These are phyloP conservation scores for Sander lucioperca DNA, from an alignment of 2,113 vertebrate genomes.

Conservation along the genomic window DNA sequence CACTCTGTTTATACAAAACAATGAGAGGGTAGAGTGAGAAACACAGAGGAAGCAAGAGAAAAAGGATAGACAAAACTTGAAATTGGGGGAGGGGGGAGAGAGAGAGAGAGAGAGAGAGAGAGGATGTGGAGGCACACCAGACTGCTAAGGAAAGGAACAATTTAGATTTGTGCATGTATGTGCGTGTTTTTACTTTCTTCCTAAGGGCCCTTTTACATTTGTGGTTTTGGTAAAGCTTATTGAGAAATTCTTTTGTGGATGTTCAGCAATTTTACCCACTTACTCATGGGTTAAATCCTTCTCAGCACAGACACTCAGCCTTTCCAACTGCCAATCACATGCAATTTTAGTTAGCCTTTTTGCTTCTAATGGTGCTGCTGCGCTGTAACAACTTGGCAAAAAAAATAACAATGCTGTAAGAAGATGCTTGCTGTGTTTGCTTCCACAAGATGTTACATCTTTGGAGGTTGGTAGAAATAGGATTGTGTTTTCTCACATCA, in stretches of 20 bases:
- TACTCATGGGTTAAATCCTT: constrained; percentile 26
- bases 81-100: too few species aligned
- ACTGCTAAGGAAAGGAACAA: constrained; percentile 4
- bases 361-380: constrained; percentile 9
- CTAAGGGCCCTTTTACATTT: constrained; percentile 13
- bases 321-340: constrained; percentile 6
- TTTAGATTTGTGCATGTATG: background rate
- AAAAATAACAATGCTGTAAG: background rate
- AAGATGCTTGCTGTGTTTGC: background rate
- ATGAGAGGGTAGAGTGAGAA: constrained; percentile 38
- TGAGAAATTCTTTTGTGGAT: background rate
- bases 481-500: background rate
- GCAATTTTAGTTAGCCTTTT: constrained; percentile 17
- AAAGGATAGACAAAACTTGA: constrained; percentile 15
- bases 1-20: constrained; percentile 66
- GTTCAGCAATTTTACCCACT: constrained; percentile 26
- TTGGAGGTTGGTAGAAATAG: background rate
- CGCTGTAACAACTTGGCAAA: background rate
- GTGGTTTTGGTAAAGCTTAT: constrained; percentile 22
- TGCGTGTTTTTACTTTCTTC: background rate
- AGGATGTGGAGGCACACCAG: constrained; percentile 12
- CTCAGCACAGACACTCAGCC: background rate
- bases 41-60: background rate
- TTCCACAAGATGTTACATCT: background rate
- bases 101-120: constrained; percentile 1